These are phyloP conservation scores for Hemiprocne comata DNA, from an alignment of 2,113 vertebrate genomes.

Conservation along the genomic window DNA sequence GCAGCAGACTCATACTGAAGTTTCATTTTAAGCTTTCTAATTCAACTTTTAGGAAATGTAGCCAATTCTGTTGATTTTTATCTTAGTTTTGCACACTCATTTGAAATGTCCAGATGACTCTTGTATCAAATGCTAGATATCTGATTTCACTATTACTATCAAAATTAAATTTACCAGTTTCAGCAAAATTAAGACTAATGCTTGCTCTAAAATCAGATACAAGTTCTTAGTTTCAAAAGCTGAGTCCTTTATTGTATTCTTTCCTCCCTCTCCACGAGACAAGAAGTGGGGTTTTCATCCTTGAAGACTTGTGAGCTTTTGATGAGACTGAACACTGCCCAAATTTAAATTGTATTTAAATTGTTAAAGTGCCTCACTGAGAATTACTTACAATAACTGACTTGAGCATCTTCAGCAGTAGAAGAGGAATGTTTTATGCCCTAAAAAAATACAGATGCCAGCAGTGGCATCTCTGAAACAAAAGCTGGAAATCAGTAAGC, in stretches of 20 bases:
- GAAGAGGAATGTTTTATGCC: not conserved
- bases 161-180: not conserved
- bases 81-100: not conserved
- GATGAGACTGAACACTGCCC: not conserved
- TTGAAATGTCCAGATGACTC: not conserved
- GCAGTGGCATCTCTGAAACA: not conserved
- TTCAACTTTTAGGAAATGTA: not conserved
- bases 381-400: not conserved
- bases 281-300: not conserved
- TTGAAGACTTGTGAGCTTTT: not conserved
- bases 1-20: not conserved
- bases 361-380: not conserved
- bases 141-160: not conserved
- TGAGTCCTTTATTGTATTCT: not conserved
- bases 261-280: not conserved
- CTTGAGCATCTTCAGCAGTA: not conserved
- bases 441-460: not conserved
- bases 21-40: not conserved
- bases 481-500: not conserved
- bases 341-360: not conserved
- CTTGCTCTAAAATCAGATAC: not conserved
- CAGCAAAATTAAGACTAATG: not conserved
- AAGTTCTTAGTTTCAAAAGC: not conserved
- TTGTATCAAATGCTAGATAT: not conserved
- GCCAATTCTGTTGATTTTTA: not conserved